phyloP scores from a whole-genome alignment of 2,797 vertebrate genomes.

The Trichosurus vulpecula region DNA sequence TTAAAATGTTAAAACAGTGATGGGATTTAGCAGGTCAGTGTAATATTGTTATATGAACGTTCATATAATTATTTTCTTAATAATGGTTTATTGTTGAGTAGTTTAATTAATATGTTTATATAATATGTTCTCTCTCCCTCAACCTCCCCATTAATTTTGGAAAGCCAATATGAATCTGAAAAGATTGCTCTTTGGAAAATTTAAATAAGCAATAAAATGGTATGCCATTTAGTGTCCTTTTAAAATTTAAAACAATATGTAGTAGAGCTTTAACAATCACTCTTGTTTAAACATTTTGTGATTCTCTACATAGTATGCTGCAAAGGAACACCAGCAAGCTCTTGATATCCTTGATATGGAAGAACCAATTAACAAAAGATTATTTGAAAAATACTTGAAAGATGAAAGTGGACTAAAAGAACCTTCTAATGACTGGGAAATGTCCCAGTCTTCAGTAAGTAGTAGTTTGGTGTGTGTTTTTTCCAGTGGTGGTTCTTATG shows the following conservation, averaged over 20 bases:
- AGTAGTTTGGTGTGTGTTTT: background rate
- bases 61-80: constrained; percentile 1
- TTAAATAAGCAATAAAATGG: constrained; percentile 20
- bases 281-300: background rate
- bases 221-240: background rate
- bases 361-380: constrained; percentile 93
- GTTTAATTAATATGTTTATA: background rate
- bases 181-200: constrained; percentile 35
- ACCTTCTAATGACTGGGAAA: constrained; percentile 92
- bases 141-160: background rate
- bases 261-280: background rate
- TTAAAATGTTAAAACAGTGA: background rate
- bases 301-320: constrained; percentile 91
- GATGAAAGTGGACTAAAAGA: constrained; percentile 91
- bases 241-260: background rate
- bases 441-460: constrained; percentile 95
- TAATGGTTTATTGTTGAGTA: constrained; percentile 27
- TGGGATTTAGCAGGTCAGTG: background rate
- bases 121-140: background rate
- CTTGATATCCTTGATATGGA: constrained; percentile 97
- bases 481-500: background rate
- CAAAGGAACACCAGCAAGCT: constrained; percentile 98
- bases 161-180: constrained; percentile 13
- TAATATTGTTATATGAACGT: constrained; percentile 9
- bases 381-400: constrained; percentile 92